Base-by-base conservation (phyloP, 1,140 invertebrate species). In the Drosophila erecta region DNA sequence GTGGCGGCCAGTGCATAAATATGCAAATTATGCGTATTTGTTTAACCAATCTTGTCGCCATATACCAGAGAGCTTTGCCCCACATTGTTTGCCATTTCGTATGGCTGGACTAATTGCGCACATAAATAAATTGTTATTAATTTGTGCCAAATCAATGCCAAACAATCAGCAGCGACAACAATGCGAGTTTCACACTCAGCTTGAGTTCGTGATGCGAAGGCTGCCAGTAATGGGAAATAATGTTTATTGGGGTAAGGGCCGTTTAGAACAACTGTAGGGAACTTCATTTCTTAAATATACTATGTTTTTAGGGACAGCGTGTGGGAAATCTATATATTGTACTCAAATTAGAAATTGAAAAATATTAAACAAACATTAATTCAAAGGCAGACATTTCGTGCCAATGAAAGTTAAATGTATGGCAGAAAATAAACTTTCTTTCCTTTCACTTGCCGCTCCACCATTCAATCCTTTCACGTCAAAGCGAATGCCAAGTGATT, bases 111-210 rank as follows among this genome's bases (percentile, higher is more conserved):
- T 77, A 86, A 86, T 86, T 85, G 73, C 67, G 47, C 77, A 59
- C 62, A 86, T 86, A 86, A 85, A 85, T 85, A 86, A 81, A 86
- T 86, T 87, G 79, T 79, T 72, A 53, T 77, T 89, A 87, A 89
- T 89, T 89, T 89, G 71, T 70, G 66, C 56, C 60, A 75, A 72
- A 84, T 85, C 81, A 85, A 62, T 65, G 76, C 57, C 41, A 40
- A 49, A 72, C 24, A 47, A 60, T 59, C 59, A 72, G 30, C 17
- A 61, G 41, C 43, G 43, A 40, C 35, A 65, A 55, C 55, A 72
- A 60, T 59, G 57, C 33, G 50, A 49, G 46, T 61, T 51, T 65
- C 8, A 22, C 58, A 64, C 64, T 27, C 66, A 55, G 54, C 46
- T 57, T 35, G 47, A 59, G 24, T 30, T 44, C 11, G n/a, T 24